Evolutionary conservation across 2,113 vertebrate genomes (phyloP).

Genomic region (Eudyptes chrysolophus): DNA sequence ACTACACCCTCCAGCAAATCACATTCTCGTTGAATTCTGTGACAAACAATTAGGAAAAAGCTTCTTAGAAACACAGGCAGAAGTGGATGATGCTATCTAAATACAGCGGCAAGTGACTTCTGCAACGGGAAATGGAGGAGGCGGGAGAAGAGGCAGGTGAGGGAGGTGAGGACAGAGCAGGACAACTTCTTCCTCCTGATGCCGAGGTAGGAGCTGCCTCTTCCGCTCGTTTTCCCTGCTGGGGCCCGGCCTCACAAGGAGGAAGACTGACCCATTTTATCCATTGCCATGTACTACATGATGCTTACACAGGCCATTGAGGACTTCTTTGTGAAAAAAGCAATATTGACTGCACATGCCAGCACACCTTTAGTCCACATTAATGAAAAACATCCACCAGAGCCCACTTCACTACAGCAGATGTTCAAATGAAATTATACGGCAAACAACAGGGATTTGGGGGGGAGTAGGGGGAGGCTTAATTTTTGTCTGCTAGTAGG

Average conservation of each 20-base stretch:
- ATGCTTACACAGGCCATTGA: not conserved
- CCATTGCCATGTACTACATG: not conserved
- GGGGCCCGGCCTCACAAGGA: accelerated
- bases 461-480: not conserved
- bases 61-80: not conserved
- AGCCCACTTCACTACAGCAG: not conserved
- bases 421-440: not conserved
- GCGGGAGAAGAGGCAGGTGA: not conserved
- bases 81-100: not conserved
- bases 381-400: not conserved
- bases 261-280: not conserved
- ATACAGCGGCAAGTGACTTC: not conserved
- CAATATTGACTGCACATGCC: not conserved
- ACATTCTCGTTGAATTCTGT: not conserved
- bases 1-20: not conserved
- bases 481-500: not conserved
- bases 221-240: not conserved
- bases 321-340: not conserved
- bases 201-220: not conserved
- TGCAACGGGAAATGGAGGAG: not conserved
- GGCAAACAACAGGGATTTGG: not conserved
- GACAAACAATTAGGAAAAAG: not conserved
- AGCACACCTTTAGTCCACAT: not conserved
- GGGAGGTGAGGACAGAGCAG: not conserved
- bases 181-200: not conserved